Percentiles rank a stretch among this genome's conserved stretches.
phyloP scores from a whole-genome alignment of 2,113 vertebrate species.

The Percina caprodes region DNA sequence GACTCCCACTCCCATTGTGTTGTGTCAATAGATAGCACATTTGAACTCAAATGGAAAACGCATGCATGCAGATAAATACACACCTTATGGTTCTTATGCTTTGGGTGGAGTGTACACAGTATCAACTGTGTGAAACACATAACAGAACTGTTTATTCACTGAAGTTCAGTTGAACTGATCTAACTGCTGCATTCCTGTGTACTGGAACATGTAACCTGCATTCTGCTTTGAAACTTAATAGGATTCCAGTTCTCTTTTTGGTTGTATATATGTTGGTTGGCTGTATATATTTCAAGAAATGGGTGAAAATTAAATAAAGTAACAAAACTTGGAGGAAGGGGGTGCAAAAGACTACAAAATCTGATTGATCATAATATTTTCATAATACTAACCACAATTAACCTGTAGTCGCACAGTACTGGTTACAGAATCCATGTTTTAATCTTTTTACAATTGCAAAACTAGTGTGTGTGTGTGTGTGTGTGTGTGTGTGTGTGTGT shows the following conservation, averaged over 20 bases:
- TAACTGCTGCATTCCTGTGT: conserved; percentile 39
- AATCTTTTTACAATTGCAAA: background rate
- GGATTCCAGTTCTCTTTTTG: background rate
- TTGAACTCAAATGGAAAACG: conserved; percentile 40
- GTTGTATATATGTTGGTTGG: background rate
- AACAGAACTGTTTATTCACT: conserved; percentile 55
- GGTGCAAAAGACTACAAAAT: no score
- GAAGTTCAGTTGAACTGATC: conserved; percentile 73
- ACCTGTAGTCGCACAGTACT: background rate
- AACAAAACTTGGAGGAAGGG: background rate
- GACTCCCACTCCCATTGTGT: conserved; percentile 55
- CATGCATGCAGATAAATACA: conserved; percentile 2
- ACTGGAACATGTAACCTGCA: background rate
- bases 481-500: background rate
- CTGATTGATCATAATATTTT: background rate
- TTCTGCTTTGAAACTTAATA: background rate
- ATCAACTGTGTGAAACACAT: conserved; percentile 39
- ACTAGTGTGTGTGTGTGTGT: background rate
- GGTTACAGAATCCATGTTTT: background rate
- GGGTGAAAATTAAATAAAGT: background rate
- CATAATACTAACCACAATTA: background rate
- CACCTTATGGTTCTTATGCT: background rate
- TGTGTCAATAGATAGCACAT: conserved; percentile 74
- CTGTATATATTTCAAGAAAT: background rate
- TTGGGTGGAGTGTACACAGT: conserved; percentile 39